Evolutionary conservation across 2,888 invertebrate genomes (phyloP).

Genomic region (Epistrophe grossulariae): DNA sequence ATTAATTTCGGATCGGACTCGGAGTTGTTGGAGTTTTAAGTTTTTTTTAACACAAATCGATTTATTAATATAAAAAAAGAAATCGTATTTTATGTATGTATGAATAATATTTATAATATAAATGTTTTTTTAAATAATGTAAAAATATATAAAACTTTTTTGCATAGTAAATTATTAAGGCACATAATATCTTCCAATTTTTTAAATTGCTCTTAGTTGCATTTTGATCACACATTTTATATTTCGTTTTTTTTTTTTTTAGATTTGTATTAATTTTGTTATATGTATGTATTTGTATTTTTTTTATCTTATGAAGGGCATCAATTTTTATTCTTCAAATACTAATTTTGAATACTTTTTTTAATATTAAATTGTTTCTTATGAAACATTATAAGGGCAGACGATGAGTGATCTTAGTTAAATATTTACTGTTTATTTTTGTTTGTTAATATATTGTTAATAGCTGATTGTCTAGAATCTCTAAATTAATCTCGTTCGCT

Average conservation of each 20-base stretch:
- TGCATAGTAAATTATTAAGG: constrained; percentile 70
- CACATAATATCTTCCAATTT: constrained; percentile 74
- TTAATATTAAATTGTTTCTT: constrained; percentile 12
- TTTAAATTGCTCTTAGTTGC: constrained; percentile 71
- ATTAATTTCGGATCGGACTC: constrained; percentile 54
- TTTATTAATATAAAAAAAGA: constrained; percentile 42
- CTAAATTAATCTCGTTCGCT: constrained; percentile 92
- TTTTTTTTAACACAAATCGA: constrained; percentile 29
- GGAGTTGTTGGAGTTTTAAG: background rate
- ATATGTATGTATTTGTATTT: constrained; percentile 6
- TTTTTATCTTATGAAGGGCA: constrained; percentile 54
- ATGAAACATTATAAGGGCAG: constrained; percentile 8
- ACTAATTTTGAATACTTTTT: constrained; percentile 45
- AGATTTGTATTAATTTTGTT: constrained; percentile 17
- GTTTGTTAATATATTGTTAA: constrained; percentile 24
- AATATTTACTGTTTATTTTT: constrained; percentile 36
- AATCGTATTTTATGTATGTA: background rate
- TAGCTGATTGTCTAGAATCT: constrained; percentile 82
- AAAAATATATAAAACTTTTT: constrained; percentile 53
- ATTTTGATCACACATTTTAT: constrained; percentile 71
- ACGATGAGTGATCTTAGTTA: constrained; percentile 32
- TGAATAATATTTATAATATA: constrained; percentile 57
- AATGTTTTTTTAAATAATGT: constrained; percentile 48
- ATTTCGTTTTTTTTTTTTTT: constrained; percentile 22
- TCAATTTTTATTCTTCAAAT: constrained; percentile 30